phyloP scores from a whole-genome alignment of 2,888 invertebrate species.

The Chalcosyrphus nemorum region DNA sequence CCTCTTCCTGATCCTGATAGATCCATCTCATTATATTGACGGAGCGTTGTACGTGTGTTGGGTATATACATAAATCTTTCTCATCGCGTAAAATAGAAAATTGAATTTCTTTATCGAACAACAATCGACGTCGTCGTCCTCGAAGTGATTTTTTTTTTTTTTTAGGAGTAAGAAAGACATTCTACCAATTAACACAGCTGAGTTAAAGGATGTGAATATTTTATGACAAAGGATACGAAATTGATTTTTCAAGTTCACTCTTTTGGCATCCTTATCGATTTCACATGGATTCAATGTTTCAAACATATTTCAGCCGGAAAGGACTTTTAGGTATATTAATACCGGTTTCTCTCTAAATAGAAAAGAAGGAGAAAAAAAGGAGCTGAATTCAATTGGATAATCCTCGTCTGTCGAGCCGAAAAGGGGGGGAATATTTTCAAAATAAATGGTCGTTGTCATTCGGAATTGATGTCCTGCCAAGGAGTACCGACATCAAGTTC shows the following conservation, averaged over 20 bases:
- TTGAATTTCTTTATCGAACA: constrained; percentile 51
- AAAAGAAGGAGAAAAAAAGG: constrained; percentile 24
- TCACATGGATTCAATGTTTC: not conserved
- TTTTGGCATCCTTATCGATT: not conserved
- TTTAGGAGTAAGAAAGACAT: constrained; percentile 4
- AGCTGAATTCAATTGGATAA: constrained; percentile 47
- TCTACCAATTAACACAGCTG: constrained; percentile 46
- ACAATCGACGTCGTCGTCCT: constrained; percentile 35
- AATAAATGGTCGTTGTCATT: constrained; percentile 61
- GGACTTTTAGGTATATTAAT: constrained; percentile 31
- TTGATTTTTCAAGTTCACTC: constrained; percentile 37
- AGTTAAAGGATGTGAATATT: constrained; percentile 37
- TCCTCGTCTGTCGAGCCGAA: constrained; percentile 12
- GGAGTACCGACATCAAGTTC: constrained; percentile 45
- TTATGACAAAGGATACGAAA: constrained; percentile 26
- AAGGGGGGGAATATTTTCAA: not conserved
- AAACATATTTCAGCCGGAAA: constrained; percentile 24
- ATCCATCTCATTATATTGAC: constrained; percentile 14
- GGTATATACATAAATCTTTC: constrained; percentile 24
- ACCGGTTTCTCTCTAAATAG: constrained; percentile 4
- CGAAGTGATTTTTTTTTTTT: constrained; percentile 2
- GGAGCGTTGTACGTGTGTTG: not conserved
- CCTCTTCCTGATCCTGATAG: constrained; percentile 20
- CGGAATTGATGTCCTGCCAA: constrained; percentile 51
- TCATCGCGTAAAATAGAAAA: constrained; percentile 49